Base-by-base conservation (phyloP, 2,888 invertebrate genomes). In the Ypsolopha sequella region DNA sequence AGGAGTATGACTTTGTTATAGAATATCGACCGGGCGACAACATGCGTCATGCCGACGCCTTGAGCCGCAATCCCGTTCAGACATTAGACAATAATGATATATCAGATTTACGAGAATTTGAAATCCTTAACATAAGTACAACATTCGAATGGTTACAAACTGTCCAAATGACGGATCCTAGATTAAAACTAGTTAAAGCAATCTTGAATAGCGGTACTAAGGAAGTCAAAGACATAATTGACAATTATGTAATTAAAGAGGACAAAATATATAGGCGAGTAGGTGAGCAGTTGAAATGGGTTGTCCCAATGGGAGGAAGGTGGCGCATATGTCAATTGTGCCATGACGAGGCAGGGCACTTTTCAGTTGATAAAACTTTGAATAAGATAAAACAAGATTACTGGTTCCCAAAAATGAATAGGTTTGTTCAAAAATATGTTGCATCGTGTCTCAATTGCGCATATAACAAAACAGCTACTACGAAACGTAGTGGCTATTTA, bases 1-100 rank as follows among this genome's bases (percentile, higher is more conserved):
- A 64, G 52, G 68, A 71, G 43, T 70, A 62, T 53, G 55, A 58
- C 35, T 66, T n/a, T n/a, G n/a, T n/a, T n/a, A n/a, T n/a, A n/a
- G n/a, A n/a, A n/a, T n/a, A n/a, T n/a, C n/a, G n/a, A n/a, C n/a
- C n/a, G n/a, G n/a, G n/a, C n/a, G 36, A 51, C 1, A 58, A 54
- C 48, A 68, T 70, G 67, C 51, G 53, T 7, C 68, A 69, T 35
- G 60, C 60, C 7, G 64, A 65, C 55, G 59, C 62, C 6, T 45
- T 66, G 11, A 63, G 65, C 46, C 44, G 62, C 7, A 62, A 63
- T 54, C 53, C 58, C 0, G n/a, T 50, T 6, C 48, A 36, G 2
- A n/a, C 7, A 6, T 39, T 13, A 36, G 34, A 41, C 36, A 10
- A 3, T n/a, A n/a, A 52, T 9, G 24, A 36, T 9, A 1, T 47